Evolutionary conservation across 2,797 vertebrate genomes (phyloP), one percentile per base, ranked within the genome.

Genomic region (Mormyrops attenuatus): DNA sequence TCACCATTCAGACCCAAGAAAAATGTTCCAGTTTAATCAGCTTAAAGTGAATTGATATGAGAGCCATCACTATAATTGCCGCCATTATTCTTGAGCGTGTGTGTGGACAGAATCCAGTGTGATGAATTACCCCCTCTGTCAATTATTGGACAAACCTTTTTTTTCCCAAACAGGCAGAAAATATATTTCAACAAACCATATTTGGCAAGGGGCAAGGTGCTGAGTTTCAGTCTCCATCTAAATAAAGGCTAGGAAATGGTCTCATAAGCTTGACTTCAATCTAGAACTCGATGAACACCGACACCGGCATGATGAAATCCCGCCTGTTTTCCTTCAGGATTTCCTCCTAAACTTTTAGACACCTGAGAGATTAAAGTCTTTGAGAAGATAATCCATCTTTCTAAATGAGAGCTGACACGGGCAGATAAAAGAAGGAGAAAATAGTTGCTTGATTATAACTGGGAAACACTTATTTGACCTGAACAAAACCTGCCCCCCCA

Each of bases 331-430:
- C 69, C 82, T 87, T 87, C 57, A 52, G 49, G 82, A 85, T 86
- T 90, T 88, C 49, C 82, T 41, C 60, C 82, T 60, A 90, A 57
- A 86, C 47, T 60, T 77, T 87, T 66, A 89, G 90, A 88, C 88
- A 89, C 60, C 89, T 88, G 87, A 90, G 82, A 89, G 90, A 90
- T 90, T 89, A 90, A 89, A 80, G 90, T 84, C 80, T 88, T 89
- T 87, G 90, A 57, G 80, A 88, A 89, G 90, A 90, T 90, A 88
- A 90, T 90, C 90, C 63, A 57, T 90, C 90, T 90, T 90, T 84
- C 38, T 86, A 89, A 90, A 85, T 89, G 87, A 87, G 52, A 90
- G 88, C 52, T 22, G 84, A 89, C 88, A 90, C 38, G 84, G 30
- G 38, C 47, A 87, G 88, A 90, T 90, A 90, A 89, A 89, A 90